phyloP scores from a whole-genome alignment of 2,113 vertebrate species.

The Colius striatus region DNA sequence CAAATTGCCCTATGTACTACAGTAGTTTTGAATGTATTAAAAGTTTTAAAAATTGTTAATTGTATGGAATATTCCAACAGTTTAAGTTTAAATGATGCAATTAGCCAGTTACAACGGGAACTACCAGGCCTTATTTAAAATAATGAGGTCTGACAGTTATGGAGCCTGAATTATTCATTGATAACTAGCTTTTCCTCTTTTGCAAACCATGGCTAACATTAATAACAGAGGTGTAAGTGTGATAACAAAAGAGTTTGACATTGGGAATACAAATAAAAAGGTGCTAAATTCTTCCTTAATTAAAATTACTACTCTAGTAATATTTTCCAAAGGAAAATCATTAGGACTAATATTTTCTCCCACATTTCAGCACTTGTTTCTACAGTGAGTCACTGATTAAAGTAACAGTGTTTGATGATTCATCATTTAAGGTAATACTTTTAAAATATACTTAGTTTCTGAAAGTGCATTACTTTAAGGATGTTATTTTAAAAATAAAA shows the following conservation, averaged over 20 bases:
- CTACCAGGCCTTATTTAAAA: constrained; percentile 81
- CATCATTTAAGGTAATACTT: constrained; percentile 26
- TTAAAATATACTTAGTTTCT: constrained; percentile 34
- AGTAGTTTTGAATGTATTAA: constrained; percentile 76
- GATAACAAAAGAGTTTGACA: constrained; percentile 80
- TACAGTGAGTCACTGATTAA: constrained; percentile 26
- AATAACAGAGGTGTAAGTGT: constrained; percentile 82
- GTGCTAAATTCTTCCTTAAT: constrained; percentile 78
- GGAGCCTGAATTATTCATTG: constrained; percentile 83
- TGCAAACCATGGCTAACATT: constrained; percentile 78
- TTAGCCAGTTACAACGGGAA: constrained; percentile 81
- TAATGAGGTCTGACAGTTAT: constrained; percentile 85
- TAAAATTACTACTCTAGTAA: constrained; percentile 69
- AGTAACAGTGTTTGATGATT: constrained; percentile 22
- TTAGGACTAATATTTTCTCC: constrained; percentile 65
- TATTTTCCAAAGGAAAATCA: constrained; percentile 73
- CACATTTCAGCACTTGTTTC: constrained; percentile 48
- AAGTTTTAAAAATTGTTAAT: constrained; percentile 76
- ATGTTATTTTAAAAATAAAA: not conserved
- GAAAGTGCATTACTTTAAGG: constrained; percentile 1
- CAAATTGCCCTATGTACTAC: constrained; percentile 76
- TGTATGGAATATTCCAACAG: constrained; percentile 77
- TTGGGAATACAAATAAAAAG: constrained; percentile 74
- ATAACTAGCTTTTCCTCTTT: constrained; percentile 81
- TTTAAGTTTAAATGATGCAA: constrained; percentile 82